Percentiles rank a stretch among this genome's conserved stretches.
phyloP scores from a whole-genome alignment of 2,113 vertebrate species.

The Lepisosteus oculatus region DNA sequence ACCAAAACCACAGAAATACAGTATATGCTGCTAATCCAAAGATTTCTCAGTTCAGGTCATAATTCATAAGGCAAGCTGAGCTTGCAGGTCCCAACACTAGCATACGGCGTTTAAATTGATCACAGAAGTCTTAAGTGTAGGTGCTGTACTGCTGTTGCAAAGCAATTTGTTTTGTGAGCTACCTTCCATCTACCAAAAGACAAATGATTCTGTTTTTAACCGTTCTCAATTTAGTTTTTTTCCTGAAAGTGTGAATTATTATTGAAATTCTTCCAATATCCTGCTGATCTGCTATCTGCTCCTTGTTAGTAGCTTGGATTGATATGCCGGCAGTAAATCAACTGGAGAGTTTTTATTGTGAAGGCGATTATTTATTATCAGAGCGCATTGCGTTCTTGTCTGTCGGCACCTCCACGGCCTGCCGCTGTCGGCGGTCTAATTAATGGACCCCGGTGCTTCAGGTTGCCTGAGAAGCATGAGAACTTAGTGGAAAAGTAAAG shows the following conservation, averaged over 20 bases:
- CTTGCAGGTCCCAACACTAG: neutral
- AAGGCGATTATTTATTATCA: conserved; percentile 15
- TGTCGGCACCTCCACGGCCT: conserved; percentile 40
- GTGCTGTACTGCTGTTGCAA: conserved; percentile 16
- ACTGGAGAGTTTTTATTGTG: conserved; percentile 37
- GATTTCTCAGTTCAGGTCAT: neutral
- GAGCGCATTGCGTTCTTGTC: conserved; percentile 26
- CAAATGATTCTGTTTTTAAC: neutral
- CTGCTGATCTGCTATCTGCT: conserved; percentile 24
- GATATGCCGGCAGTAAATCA: conserved; percentile 31
- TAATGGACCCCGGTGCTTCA: conserved; percentile 8
- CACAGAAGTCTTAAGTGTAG: neutral
- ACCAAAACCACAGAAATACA: neutral
- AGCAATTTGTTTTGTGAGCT: neutral
- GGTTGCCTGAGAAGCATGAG: conserved; percentile 16
- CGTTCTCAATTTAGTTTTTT: too few species aligned
- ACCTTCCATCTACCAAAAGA: conserved; percentile 28
- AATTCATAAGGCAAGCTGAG: neutral
- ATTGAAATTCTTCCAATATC: conserved; percentile 23
- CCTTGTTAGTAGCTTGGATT: conserved; percentile 23
- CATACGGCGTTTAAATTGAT: neutral
- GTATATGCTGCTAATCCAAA: neutral
- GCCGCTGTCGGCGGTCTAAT: conserved; percentile 11
- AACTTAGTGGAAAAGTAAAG: neutral
- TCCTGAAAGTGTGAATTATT: conserved; percentile 7